Conservation (phyloP, 2,888 invertebrate genomes). For the Antheraea assamensis region DNA sequence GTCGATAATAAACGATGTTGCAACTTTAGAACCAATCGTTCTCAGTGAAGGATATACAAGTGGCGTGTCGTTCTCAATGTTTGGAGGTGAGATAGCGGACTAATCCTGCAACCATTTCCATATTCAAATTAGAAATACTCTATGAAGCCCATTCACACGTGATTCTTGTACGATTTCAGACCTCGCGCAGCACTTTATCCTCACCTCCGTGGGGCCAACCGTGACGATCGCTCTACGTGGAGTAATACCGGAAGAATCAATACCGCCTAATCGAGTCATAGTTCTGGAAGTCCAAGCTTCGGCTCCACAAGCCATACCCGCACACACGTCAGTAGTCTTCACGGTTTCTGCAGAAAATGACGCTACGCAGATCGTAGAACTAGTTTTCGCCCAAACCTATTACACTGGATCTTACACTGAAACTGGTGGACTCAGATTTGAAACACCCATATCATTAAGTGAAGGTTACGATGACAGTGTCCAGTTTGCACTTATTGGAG, state of each 20-base stretch:
- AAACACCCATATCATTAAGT: constrained; percentile 28
- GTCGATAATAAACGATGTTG: constrained; percentile 24
- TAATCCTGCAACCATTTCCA: neutral
- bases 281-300: constrained; percentile 36
- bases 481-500: constrained; percentile 38
- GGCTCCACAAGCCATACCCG: constrained; percentile 28
- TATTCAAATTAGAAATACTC: neutral
- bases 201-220: constrained; percentile 21
- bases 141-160: neutral
- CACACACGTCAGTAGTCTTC: constrained; percentile 35
- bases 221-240: constrained; percentile 28
- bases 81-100: constrained; percentile 26
- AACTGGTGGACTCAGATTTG: constrained; percentile 27
- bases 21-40: constrained; percentile 33
- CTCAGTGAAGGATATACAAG: constrained; percentile 37
- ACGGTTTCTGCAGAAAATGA: constrained; percentile 27
- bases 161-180: constrained; percentile 28
- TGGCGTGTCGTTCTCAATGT: constrained; percentile 33
- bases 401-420: constrained; percentile 35
- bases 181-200: constrained; percentile 30
- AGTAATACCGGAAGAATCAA: constrained; percentile 31
- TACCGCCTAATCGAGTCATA: constrained; percentile 34
- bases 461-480: constrained; percentile 36
- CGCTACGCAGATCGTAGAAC: constrained; percentile 21
- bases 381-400: constrained; percentile 33